phyloP scores from a whole-genome alignment of 1,140 invertebrate species.

The Diuraphis noxia region DNA sequence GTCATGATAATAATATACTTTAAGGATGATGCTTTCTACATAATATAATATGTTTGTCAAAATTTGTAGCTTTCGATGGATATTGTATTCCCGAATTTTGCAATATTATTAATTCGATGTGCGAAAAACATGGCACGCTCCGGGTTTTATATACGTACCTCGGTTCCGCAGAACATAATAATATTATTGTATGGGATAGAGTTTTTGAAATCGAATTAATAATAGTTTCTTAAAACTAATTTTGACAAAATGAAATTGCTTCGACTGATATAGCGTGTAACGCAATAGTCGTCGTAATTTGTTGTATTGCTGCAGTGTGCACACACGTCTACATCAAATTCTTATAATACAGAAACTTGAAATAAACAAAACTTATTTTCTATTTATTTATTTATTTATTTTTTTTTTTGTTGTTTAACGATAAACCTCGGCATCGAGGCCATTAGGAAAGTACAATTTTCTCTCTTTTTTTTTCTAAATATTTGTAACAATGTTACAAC shows the following conservation, averaged over 20 bases:
- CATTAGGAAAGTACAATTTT: too few relatives aligned
- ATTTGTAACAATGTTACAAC: too few relatives aligned
- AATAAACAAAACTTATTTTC: not conserved
- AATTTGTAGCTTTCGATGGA: not conserved
- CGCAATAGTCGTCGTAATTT: not conserved
- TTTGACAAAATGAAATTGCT: not conserved
- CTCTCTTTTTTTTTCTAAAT: too few relatives aligned
- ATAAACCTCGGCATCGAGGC: too few relatives aligned
- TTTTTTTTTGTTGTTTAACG: too few relatives aligned
- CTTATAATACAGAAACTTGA: not conserved
- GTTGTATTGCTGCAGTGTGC: not conserved
- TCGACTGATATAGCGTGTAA: not conserved
- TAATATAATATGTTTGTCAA: too few relatives aligned
- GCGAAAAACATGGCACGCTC: not conserved
- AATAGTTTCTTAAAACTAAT: slow-evolving; percentile 18
- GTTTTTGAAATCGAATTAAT: not conserved
- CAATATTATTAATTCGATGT: not conserved
- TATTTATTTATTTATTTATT: too few relatives aligned
- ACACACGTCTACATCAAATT: not conserved
- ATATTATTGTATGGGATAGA: not conserved
- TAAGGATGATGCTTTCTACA: not conserved
- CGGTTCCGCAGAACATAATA: too few relatives aligned
- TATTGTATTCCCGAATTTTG: not conserved
- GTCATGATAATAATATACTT: not conserved
- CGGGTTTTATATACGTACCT: not conserved